Conservation (phyloP, 2,797 vertebrate genomes). For the Falco biarmicus region DNA sequence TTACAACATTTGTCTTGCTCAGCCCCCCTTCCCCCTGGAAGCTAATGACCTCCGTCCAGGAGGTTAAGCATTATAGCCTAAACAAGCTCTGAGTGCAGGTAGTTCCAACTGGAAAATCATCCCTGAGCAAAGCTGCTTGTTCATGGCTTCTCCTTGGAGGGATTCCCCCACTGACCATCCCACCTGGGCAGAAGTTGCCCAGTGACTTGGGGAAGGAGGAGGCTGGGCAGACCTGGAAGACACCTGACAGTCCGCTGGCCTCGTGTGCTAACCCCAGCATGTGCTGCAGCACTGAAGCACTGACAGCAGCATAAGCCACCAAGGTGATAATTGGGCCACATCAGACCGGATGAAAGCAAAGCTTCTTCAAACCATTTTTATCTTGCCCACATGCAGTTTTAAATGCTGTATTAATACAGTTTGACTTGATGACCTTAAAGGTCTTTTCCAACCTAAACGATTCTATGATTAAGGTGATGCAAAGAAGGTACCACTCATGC, state of each 20-base stretch:
- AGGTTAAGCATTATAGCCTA: not conserved
- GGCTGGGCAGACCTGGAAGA: not conserved
- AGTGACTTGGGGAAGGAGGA: not conserved
- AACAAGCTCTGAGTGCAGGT: not conserved
- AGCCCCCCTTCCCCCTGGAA: too few relatives aligned
- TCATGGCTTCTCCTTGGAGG: not conserved
- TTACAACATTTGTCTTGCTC: not conserved
- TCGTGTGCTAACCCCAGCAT: fast-evolving
- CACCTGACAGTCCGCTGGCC: too few relatives aligned
- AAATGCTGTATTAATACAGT: too few relatives aligned
- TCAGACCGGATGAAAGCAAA: not conserved
- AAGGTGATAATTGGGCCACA: not conserved
- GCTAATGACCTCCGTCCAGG: fast-evolving
- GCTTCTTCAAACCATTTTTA: not conserved
- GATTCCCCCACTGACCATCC: not conserved
- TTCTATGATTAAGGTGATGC: not conserved
- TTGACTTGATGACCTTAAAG: too few relatives aligned
- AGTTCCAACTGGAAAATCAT: not conserved
- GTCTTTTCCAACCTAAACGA: too few relatives aligned
- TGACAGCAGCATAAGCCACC: not conserved
- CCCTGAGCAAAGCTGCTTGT: not conserved
- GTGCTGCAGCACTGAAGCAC: too few relatives aligned
- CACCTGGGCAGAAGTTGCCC: not conserved
- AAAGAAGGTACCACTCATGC: not conserved
- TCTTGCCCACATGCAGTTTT: not conserved